Conservation (phyloP, 2,888 invertebrate species). For the Lingula anatina region DNA sequence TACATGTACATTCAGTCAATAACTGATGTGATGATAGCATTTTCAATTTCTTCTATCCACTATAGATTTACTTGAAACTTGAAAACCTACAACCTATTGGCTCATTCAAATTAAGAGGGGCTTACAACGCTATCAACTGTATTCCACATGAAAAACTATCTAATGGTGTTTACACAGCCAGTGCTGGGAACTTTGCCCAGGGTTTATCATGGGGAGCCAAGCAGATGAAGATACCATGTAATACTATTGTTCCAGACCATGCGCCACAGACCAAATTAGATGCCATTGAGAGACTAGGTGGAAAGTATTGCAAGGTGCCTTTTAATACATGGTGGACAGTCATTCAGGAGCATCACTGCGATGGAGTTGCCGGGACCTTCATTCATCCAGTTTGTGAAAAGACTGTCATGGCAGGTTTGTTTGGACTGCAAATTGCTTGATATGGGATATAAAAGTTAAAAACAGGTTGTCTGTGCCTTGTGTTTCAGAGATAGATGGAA, state of each 20-base stretch:
- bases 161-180: constrained; percentile 39
- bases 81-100: constrained; percentile 45
- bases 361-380: constrained; percentile 29
- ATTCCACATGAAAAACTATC: constrained; percentile 15
- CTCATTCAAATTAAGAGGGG: constrained; percentile 42
- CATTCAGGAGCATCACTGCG: constrained; percentile 20
- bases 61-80: constrained; percentile 44
- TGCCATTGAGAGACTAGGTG: constrained; percentile 23
- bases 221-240: constrained; percentile 21
- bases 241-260: constrained; percentile 35
- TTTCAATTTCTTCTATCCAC: too few relatives aligned
- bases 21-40: too few relatives aligned
- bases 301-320: constrained; percentile 23
- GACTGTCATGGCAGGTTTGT: constrained; percentile 39
- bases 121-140: constrained; percentile 32
- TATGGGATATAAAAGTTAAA: too few relatives aligned
- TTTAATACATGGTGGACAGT: constrained; percentile 41
- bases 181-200: constrained; percentile 46
- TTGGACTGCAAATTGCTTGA: too few relatives aligned
- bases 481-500: too few relatives aligned
- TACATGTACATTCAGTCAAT: too few relatives aligned
- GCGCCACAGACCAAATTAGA: constrained; percentile 30
- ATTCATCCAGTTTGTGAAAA: constrained; percentile 39
- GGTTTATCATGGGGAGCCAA: constrained; percentile 34
- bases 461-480: too few relatives aligned